Evolutionary conservation across 2,113 vertebrate species (phyloP).

Genomic region (Corynorhinus townsendii): DNA sequence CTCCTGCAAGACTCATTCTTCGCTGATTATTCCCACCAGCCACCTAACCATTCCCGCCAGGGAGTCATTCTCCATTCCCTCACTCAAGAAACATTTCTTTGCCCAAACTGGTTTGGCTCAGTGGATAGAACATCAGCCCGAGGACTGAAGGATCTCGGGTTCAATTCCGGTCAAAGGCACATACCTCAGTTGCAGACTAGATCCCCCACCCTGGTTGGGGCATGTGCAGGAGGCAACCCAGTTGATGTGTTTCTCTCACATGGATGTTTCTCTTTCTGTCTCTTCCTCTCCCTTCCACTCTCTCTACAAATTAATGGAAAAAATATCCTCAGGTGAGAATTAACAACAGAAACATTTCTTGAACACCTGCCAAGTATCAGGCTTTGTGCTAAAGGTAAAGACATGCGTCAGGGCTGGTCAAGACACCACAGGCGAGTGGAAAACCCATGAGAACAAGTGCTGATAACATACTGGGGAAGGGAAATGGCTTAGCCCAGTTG

Average conservation of each 20-base stretch:
- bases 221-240: too few species aligned
- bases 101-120: too few species aligned
- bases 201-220: too few species aligned
- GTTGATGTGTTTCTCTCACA: too few species aligned
- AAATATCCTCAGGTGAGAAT: too few species aligned
- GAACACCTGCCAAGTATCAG: background rate
- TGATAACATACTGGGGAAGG: background rate
- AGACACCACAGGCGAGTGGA: background rate
- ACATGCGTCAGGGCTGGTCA: background rate
- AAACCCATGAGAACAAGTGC: background rate
- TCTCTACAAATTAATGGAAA: too few species aligned
- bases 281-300: too few species aligned
- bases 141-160: too few species aligned
- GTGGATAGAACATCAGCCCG: too few species aligned
- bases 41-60: background rate
- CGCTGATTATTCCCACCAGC: background rate
- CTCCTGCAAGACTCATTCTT: background rate
- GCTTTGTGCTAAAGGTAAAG: background rate
- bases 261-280: too few species aligned
- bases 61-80: background rate
- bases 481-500: background rate
- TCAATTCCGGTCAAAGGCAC: too few species aligned
- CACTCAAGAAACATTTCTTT: background rate
- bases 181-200: too few species aligned
- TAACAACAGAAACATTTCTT: background rate